A percentile compares a stretch with the other conserved stretches of the same genome.
Conservation (phyloP, 2,113 vertebrate species). For the Galeopterus variegatus region DNA sequence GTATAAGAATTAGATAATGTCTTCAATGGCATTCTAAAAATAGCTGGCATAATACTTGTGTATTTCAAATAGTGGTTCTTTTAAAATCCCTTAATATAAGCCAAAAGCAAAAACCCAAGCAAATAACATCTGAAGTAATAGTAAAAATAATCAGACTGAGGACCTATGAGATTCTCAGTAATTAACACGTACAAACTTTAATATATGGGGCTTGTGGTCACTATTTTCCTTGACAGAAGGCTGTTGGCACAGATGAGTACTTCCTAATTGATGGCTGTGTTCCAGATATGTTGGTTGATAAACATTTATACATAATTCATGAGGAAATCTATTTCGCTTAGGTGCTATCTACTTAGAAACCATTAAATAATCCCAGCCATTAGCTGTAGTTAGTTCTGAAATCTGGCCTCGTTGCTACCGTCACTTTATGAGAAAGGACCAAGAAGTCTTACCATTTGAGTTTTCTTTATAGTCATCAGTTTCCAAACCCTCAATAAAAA, state of each 20-base stretch:
- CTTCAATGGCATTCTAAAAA: background rate
- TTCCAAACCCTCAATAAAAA: background rate
- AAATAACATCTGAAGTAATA: background rate
- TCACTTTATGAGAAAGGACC: background rate
- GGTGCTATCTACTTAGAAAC: background rate
- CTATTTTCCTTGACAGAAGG: background rate
- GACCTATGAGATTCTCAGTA: background rate
- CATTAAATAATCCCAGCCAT: too few relatives aligned
- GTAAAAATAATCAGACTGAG: background rate
- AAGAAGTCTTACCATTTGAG: background rate
- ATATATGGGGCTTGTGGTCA: too few relatives aligned
- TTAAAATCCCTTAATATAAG: background rate
- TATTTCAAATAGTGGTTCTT: constrained; percentile 4
- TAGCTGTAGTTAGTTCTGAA: background rate
- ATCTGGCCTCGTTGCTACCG: background rate
- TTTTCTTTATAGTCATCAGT: background rate
- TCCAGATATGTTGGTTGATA: background rate
- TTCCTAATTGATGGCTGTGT: background rate
- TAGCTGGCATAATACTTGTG: background rate
- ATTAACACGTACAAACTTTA: background rate
- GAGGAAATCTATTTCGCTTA: background rate
- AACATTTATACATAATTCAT: background rate
- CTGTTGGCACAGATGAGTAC: background rate
- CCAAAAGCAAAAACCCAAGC: background rate
- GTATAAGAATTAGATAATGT: background rate